These are phyloP conservation scores for Tetramorium parvispinum DNA, from an alignment of 1,140 invertebrate species.

Conservation along the genomic window DNA sequence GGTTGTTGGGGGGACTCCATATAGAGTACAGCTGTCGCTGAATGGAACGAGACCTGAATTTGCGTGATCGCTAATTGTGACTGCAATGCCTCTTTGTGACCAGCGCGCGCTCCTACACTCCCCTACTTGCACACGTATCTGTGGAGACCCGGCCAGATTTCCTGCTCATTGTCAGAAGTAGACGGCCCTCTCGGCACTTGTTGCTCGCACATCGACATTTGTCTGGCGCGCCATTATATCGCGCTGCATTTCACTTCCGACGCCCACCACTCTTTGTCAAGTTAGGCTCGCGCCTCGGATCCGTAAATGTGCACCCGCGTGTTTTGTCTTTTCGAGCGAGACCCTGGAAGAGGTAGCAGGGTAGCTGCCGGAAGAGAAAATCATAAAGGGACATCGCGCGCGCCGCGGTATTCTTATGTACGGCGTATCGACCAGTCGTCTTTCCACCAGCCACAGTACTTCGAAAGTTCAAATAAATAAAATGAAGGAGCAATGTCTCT, in stretches of 20 bases:
- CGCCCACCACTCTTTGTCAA: conserved; percentile 64
- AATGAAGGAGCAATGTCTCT: background rate
- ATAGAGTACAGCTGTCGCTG: conserved; percentile 20
- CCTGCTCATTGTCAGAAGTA: conserved; percentile 75
- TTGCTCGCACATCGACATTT: conserved; percentile 75
- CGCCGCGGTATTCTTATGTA: background rate
- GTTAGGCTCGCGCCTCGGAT: conserved; percentile 50
- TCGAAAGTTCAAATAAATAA: background rate
- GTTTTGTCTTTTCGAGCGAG: conserved; percentile 27
- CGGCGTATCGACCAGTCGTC: background rate
- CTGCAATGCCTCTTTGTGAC: conserved; percentile 43
- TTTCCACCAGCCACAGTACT: background rate
- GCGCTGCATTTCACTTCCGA: conserved; percentile 66
- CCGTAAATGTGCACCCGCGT: conserved; percentile 21
- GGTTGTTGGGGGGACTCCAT: background rate
- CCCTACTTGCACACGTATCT: conserved; percentile 54
- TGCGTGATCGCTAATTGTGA: conserved; percentile 68
- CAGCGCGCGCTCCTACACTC: conserved; percentile 22
- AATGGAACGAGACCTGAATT: conserved; percentile 65
- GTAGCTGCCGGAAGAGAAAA: background rate
- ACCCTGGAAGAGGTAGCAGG: background rate
- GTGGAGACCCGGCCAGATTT: conserved; percentile 70
- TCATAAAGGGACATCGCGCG: conserved; percentile 2
- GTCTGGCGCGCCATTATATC: conserved; percentile 69
- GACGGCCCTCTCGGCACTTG: conserved; percentile 73